Evolutionary conservation across 2,797 vertebrate species (phyloP).

Genomic region (Eidolon dupreanum): DNA sequence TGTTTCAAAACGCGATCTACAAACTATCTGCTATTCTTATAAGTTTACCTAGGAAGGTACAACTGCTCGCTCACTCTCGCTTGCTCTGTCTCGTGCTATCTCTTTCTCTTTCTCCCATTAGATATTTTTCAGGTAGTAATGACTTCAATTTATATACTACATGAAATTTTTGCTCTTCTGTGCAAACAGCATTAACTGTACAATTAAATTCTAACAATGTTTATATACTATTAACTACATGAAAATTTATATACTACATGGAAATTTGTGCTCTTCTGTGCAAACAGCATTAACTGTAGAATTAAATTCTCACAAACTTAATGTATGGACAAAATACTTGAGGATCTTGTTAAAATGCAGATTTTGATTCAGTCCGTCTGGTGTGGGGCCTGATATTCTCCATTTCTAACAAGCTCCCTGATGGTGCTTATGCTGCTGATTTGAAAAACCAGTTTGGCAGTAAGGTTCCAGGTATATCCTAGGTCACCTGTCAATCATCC

Average conservation of each 20-base stretch:
- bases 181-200: background rate
- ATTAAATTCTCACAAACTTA: constrained; percentile 11
- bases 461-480: background rate
- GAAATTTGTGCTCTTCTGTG: background rate
- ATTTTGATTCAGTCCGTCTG: background rate
- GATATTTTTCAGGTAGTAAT: background rate
- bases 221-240: no score
- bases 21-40: background rate
- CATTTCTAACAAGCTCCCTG: background rate
- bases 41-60: background rate
- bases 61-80: background rate
- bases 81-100: background rate
- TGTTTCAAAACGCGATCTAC: background rate
- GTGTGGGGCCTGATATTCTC: background rate
- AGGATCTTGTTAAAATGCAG: background rate
- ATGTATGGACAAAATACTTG: background rate
- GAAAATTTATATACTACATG: background rate
- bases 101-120: background rate
- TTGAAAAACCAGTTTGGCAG: background rate
- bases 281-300: background rate
- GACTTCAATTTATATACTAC: background rate
- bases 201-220: background rate
- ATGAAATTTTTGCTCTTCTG: background rate
- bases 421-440: background rate
- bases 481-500: background rate